Percentiles rank a stretch among this genome's conserved stretches.
These are phyloP conservation scores for Callospermophilus lateralis DNA, from an alignment of 2,113 vertebrate species.

Conservation along the genomic window DNA sequence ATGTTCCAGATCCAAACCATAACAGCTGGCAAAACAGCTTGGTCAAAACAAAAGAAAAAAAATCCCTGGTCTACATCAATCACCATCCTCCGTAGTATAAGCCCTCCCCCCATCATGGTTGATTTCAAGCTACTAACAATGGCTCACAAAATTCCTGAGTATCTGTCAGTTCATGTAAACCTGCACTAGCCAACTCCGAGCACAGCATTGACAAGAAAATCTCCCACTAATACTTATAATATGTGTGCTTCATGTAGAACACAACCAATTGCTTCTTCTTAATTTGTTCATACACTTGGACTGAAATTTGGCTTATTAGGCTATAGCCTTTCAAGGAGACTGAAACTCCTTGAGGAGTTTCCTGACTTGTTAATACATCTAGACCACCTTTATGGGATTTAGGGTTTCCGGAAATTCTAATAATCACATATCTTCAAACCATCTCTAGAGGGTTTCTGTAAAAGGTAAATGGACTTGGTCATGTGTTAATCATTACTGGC, in stretches of 20 bases:
- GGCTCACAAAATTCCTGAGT: background rate
- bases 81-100: background rate
- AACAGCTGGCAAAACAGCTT: background rate
- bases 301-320: background rate
- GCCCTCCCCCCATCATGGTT: background rate
- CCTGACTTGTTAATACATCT: background rate
- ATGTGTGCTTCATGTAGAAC: background rate
- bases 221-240: background rate
- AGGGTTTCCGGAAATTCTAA: conserved; percentile 7
- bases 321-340: no score
- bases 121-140: background rate
- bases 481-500: background rate
- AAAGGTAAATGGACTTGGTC: background rate
- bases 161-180: background rate
- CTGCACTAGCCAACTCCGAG: background rate
- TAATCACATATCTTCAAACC: background rate
- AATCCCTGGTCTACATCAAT: background rate
- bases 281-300: background rate
- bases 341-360: background rate
- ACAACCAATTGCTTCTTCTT: background rate
- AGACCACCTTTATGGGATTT: background rate
- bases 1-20: no score
- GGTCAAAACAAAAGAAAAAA: background rate
- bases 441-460: background rate
- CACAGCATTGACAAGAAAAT: background rate